Percentiles rank a stretch among this genome's conserved stretches.
phyloP scores from a whole-genome alignment of 2,888 invertebrate genomes.

The Homarus gammarus region DNA sequence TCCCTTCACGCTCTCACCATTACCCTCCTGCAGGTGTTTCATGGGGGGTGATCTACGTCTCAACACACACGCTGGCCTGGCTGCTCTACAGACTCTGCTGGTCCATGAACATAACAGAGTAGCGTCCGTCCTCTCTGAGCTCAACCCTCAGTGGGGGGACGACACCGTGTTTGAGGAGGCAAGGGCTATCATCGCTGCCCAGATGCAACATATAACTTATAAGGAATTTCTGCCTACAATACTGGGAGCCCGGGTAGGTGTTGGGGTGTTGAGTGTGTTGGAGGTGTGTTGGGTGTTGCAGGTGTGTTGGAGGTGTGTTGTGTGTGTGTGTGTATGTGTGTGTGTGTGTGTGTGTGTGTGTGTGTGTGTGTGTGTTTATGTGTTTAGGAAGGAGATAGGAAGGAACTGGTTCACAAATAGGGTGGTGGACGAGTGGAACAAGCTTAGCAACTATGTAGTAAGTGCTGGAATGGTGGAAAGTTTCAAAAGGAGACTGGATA shows the following conservation, averaged over 20 bases:
- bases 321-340: no score
- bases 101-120: constrained; percentile 86
- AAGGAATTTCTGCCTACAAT: constrained; percentile 90
- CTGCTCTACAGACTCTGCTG: constrained; percentile 76
- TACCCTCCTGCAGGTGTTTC: constrained; percentile 64
- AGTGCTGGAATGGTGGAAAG: no score
- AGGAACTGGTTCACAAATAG: no score
- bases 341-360: no score
- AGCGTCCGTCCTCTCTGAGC: constrained; percentile 84
- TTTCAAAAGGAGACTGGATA: no score
- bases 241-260: constrained; percentile 81
- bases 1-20: neutral
- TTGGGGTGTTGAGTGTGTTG: no score
- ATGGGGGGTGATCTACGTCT: constrained; percentile 77
- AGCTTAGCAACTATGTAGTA: no score
- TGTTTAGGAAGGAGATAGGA: no score
- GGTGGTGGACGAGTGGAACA: no score
- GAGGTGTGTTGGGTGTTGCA: no score
- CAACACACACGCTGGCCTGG: constrained; percentile 78
- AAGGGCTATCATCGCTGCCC: constrained; percentile 88
- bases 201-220: constrained; percentile 91
- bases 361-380: no score
- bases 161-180: constrained; percentile 90
- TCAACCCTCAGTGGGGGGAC: constrained; percentile 90
- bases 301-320: no score